Base-by-base conservation (phyloP, 2,113 vertebrate species). In the Rhodinocichla rosea region DNA sequence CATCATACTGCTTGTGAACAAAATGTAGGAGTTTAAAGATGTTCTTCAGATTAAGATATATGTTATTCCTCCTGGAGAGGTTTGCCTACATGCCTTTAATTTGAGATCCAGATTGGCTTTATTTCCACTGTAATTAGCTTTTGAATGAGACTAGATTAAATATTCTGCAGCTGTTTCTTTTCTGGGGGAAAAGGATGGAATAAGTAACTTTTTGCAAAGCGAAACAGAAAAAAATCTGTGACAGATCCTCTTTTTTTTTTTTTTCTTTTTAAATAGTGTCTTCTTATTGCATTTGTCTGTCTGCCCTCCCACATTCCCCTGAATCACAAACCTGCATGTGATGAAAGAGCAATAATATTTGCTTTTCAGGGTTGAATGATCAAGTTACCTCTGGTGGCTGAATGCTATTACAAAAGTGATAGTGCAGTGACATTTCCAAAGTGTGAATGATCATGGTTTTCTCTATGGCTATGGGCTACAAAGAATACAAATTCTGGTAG, bases 291-390 rank as follows among this genome's bases (percentile, higher is more conserved):
- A 7, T 94, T 68, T 94, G 45, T 92, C 87, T 91, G 87, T 87
- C 75, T 95, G 82, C 39, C 63, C 63, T 95, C 92, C 87, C 87
- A 92, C 82, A 44, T 57, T 70, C 12, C 19, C 42, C 85, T 86
- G 87, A 90, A 80, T 91, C 75, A 80, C 71, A 77, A 73, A 68
- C n/a, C 75, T 83, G 63, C 57, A 80, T 83, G 68, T 91, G 93
- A 92, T 92, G 82, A 89, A 95, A 91, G 57, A 92, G 81, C 87
- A 95, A 92, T 96, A 95, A 95, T 96, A 94, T 95, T 96, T 95
- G 87, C 92, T 96, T 95, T 95, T 90, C 82, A 95, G 93, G 79
- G 90, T 44, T 93, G 90, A 96, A 96, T 92, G 93, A 94, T 95
- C 79, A 90, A 91, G 90, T 96, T 82, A 93, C 75, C 90, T 93